phyloP scores from a whole-genome alignment of 2,797 vertebrate species.

The Florisuga fusca region DNA sequence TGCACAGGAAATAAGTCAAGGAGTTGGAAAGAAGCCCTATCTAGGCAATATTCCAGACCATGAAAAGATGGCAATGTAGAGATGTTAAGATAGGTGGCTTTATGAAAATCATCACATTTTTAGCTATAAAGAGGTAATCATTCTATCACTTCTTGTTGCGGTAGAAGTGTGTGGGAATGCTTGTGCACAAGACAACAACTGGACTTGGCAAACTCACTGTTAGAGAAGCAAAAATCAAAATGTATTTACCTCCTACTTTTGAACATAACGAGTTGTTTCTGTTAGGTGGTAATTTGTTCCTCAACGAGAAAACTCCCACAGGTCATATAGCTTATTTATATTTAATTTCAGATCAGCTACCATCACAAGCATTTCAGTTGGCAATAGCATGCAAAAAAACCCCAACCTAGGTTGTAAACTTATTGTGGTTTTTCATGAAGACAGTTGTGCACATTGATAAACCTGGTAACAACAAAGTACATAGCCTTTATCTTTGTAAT shows the following conservation, averaged over 20 bases:
- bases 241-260: background rate
- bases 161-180: background rate
- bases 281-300: background rate
- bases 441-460: background rate
- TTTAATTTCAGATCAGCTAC: background rate
- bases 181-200: background rate
- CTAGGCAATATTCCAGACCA: constrained; percentile 59
- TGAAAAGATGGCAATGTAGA: constrained; percentile 39
- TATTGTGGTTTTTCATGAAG: constrained; percentile 9
- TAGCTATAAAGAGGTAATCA: constrained; percentile 46
- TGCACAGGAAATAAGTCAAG: constrained; percentile 55
- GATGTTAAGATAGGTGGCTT: constrained; percentile 53
- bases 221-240: background rate
- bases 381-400: background rate
- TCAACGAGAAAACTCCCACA: background rate
- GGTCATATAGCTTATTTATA: background rate
- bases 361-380: background rate
- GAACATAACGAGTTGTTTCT: background rate
- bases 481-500: background rate
- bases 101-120: constrained; percentile 51
- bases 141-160: constrained; percentile 8
- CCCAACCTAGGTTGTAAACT: constrained; percentile 1
- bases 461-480: background rate
- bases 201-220: background rate
- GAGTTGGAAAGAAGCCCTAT: constrained; percentile 51